These are phyloP conservation scores for Porites lobata DNA, from an alignment of 92 coral and sea anemone species.

Conservation along the genomic window DNA sequence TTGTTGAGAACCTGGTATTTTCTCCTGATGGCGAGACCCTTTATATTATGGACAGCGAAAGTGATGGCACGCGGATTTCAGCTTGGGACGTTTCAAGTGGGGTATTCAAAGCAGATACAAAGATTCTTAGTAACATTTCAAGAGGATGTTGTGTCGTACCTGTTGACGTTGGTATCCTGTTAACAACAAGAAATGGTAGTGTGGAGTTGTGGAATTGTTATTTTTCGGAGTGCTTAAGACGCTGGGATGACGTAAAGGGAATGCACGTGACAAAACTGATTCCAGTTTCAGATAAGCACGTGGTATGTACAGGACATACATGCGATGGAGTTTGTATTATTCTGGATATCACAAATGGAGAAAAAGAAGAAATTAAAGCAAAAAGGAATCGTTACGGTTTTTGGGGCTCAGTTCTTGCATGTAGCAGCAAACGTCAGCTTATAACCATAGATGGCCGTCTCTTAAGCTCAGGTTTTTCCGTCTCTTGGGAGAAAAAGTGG, in stretches of 20 bases:
- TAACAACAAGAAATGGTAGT: not conserved
- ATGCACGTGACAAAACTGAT: not conserved
- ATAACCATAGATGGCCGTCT: not conserved
- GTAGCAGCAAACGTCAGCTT: conserved; percentile 5
- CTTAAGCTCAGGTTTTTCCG: not conserved
- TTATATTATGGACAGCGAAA: not conserved
- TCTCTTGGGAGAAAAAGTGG: not conserved
- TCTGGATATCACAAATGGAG: conserved; percentile 3
- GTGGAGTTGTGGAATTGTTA: not conserved
- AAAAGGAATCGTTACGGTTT: too few relatives aligned
- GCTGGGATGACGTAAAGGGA: not conserved
- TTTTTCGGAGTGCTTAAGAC: not conserved
- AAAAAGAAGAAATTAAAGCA: not conserved
- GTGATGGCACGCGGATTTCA: not conserved
- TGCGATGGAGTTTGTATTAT: not conserved
- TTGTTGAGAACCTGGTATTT: not conserved
- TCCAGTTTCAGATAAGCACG: not conserved
- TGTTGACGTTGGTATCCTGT: not conserved
- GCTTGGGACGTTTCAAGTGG: not conserved
- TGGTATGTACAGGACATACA: not conserved
- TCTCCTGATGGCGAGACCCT: not conserved
- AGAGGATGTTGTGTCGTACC: not conserved
- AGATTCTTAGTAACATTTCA: not conserved
- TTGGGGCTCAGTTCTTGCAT: not conserved
- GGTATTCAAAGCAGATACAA: not conserved